Base-by-base conservation (phyloP, 2,113 vertebrate genomes). In the Cyrtonyx montezumae region DNA sequence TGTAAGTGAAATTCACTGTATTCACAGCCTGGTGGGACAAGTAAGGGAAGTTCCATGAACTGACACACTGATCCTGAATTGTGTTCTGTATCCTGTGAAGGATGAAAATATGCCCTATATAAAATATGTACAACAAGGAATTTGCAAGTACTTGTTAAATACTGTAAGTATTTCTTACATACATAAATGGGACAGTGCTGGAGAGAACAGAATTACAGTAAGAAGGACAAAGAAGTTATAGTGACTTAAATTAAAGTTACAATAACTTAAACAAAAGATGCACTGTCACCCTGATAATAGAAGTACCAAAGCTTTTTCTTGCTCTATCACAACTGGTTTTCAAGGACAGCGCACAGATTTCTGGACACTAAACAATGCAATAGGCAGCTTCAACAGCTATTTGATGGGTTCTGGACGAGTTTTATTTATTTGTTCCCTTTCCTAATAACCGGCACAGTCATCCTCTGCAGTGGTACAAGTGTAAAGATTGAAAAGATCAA, bases 401-500 rank as follows among this genome's bases (percentile, higher is more conserved):
- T 67, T 85, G 42, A 84, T 9, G 26, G 56, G 43, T 67, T 45
- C 63, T 87, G 74, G n/a, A 6, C 75, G 73, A 66, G 46, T 67
- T 30, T 78, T 93, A 78, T 61, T 53, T n/a, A 80, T 46, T 74
- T 83, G n/a, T 30, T 87, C 65, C 53, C 26, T 81, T 85, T 86
- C 86, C 55, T 86, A 84, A n/a, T 17, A 90, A 79, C 13, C 61
- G 32, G 17, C 19, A 70, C 7, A 56, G 58, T 76, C 78, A 96
- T 77, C 91, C 91, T 87, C 91, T 84, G 79, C 91, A 95, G 97
- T 7, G 56, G 67, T 82, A 49, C 58, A 93, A 93, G 36, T 59
- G 32, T 67, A 90, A 85, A 96, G 88, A 97, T 6, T 87, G 68
- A 95, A 83, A 87, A 74, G 84, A 93, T 62, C 21, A 49, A 80